These are phyloP conservation scores for Philaethria dido DNA, from an alignment of 2,888 invertebrate species.

Conservation along the genomic window DNA sequence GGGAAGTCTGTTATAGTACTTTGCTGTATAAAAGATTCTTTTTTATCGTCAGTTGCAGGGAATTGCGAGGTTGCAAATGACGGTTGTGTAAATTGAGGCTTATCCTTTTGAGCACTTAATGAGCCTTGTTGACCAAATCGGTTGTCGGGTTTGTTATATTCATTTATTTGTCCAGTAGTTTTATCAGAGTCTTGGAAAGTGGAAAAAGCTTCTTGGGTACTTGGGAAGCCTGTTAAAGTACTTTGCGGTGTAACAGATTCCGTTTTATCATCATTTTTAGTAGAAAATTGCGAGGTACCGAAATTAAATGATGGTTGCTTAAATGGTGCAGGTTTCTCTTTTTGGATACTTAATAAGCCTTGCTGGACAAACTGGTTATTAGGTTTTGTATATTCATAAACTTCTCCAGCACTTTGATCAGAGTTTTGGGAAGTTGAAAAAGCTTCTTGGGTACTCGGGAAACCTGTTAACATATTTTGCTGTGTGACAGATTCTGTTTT, in stretches of 20 bases:
- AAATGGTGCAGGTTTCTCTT: neutral
- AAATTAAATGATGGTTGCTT: neutral
- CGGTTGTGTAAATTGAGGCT: neutral
- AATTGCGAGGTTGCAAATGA: neutral
- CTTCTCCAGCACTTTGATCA: conserved; percentile 39
- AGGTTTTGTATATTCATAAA: conserved; percentile 33
- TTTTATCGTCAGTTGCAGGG: neutral
- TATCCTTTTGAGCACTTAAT: neutral
- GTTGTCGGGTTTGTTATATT: conserved; percentile 24
- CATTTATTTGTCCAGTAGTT: conserved; percentile 39
- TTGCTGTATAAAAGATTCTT: conserved; percentile 6
- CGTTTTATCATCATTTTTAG: conserved; percentile 6
- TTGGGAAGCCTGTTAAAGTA: neutral
- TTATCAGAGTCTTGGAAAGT: conserved; percentile 26
- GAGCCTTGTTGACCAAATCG: conserved; percentile 12
- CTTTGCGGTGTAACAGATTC: conserved; percentile 2
- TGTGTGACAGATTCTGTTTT: conserved; percentile 2
- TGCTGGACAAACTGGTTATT: conserved; percentile 19
- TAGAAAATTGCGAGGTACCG: conserved; percentile 11
- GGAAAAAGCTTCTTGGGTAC: conserved; percentile 2
- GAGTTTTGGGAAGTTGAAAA: conserved; percentile 24
- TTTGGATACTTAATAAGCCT: conserved; percentile 2
- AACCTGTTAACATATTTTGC: too few species aligned
- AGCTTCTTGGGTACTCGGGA: conserved; percentile 2
- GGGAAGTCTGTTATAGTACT: neutral